Base-by-base conservation (phyloP, 2,113 vertebrate genomes). In the Carassius carassius region DNA sequence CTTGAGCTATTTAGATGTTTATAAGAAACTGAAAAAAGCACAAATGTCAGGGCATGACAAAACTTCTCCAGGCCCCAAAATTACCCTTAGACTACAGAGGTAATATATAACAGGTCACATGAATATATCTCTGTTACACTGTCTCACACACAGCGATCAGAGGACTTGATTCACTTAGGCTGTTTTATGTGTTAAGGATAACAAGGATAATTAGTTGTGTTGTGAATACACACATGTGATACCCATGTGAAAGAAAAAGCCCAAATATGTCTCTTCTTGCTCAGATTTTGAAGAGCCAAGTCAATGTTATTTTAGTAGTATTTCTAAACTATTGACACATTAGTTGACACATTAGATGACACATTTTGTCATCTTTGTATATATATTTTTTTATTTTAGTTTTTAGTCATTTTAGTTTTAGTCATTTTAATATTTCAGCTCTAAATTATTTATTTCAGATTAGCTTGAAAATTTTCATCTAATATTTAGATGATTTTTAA, bases 81-180 rank as follows among this genome's bases (percentile, higher is more conserved):
- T 2, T 29, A 29, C 29, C 29, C 29, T 29, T 29, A 29, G 29
- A 29, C 29, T 29, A 1, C 29, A 29, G 29, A 29, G 29, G 29
- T 29, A 29, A 21, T 78, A 23, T 73, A 73, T 73, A 47, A 47
- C 21, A 73, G 32, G 41, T 23, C 70, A 47, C 70, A 47, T 73
- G 37, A 23, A 23, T 47, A 73, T 23, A 73, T 73, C 21, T 73
- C 21, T 37, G 44, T 73, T n/a, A 23, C 35, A n/a, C 35, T 62
- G 10, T 62, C 29, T 29, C 49, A 49, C 13, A 32, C 65, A 12
- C 32, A 37, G 67, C 7, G 10, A 70, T 70, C 32, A 37, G 32
- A 70, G 32, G 67, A 70, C 67, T 70, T 70, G 67, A 70, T 70
- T 70, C 67, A 70, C 32, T 70, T 73, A 23, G n/a, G 19, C 12